These are phyloP conservation scores for Falco concolor DNA, from an alignment of 2,797 vertebrate genomes.

Conservation along the genomic window DNA sequence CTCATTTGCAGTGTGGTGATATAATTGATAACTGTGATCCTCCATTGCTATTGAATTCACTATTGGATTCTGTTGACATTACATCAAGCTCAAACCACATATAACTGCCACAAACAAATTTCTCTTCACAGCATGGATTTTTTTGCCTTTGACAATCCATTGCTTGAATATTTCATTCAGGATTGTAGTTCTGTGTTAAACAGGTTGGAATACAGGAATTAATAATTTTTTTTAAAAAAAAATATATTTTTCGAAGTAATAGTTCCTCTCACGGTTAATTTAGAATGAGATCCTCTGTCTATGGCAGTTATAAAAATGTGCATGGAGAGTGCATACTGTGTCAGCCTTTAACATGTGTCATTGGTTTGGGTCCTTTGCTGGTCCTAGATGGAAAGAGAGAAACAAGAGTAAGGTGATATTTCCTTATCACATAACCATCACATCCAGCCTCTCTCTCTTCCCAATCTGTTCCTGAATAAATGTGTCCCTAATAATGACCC, in stretches of 20 bases:
- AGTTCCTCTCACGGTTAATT: background rate
- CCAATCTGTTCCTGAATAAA: background rate
- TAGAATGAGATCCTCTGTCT: background rate
- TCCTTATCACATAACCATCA: background rate
- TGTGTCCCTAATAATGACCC: background rate
- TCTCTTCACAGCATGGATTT: background rate
- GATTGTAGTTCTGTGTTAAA: background rate
- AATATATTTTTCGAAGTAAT: background rate
- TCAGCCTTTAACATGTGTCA: background rate
- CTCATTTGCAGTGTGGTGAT: background rate
- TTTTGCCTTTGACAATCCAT: background rate
- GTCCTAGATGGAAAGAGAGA: background rate
- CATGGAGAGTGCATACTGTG: background rate
- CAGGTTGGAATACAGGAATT: slow-evolving; percentile 2
- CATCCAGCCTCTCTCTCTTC: background rate
- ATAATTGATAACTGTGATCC: background rate
- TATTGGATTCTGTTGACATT: background rate
- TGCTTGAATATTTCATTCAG: background rate
- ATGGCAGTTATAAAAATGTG: background rate
- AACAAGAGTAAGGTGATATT: background rate
- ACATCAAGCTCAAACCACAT: background rate
- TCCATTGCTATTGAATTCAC: background rate
- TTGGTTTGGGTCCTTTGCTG: background rate
- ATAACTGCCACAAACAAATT: background rate
- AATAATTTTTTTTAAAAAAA: background rate